Evolutionary conservation across 2,113 vertebrate genomes (phyloP).

Genomic region (Turnix velox): DNA sequence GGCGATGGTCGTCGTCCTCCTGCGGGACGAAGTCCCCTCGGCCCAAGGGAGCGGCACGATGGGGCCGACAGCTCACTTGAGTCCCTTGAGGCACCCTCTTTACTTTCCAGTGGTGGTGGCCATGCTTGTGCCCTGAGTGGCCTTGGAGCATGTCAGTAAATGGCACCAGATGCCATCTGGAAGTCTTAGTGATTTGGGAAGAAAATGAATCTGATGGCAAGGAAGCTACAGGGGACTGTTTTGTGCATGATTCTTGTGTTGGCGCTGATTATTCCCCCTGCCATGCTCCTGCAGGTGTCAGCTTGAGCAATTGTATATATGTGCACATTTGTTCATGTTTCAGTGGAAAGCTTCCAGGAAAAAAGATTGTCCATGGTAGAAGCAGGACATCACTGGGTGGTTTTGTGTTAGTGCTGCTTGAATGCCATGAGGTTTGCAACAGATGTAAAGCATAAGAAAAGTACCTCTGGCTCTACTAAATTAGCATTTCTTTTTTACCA

Average conservation of each 20-base stretch:
- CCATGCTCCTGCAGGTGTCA: not conserved
- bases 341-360: not conserved
- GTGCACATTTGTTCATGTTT: fast-evolving
- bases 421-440: fast-evolving
- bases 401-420: not conserved
- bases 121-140: fast-evolving
- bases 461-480: not conserved
- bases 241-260: fast-evolving
- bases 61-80: not conserved
- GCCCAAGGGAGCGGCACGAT: fast-evolving
- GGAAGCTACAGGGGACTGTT: too few relatives aligned
- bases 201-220: too few relatives aligned
- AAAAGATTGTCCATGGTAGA: fast-evolving
- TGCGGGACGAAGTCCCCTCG: too few relatives aligned
- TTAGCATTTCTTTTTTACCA: not conserved
- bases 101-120: fast-evolving
- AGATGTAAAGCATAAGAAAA: not conserved
- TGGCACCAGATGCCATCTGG: fast-evolving
- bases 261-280: fast-evolving
- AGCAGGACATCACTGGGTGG: fast-evolving
- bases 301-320: not conserved
- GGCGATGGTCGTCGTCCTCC: fast-evolving
- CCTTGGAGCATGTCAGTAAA: fast-evolving
- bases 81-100: fast-evolving
- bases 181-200: fast-evolving